A percentile compares a stretch with the other conserved stretches of the same genome.
Evolutionary conservation across 1,140 invertebrate genomes (phyloP).

Genomic region (Gerris buenoi): DNA sequence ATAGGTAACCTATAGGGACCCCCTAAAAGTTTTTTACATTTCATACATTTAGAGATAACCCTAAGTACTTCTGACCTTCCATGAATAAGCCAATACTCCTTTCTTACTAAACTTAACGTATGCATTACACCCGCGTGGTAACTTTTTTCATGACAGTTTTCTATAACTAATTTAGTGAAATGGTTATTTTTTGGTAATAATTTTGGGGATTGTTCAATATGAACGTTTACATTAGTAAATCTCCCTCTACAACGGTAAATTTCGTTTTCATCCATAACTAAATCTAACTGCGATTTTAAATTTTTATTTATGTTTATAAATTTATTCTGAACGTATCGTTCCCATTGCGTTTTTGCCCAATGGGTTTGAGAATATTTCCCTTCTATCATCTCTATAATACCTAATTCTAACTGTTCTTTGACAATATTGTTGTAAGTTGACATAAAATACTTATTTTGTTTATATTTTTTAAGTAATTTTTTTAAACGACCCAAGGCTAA

Average conservation of each 20-base stretch:
- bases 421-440: no score
- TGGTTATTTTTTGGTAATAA: not conserved
- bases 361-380: no score
- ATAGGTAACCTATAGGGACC: not conserved
- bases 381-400: no score
- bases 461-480: no score
- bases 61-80: not conserved
- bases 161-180: not conserved
- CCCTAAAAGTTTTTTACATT: not conserved
- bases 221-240: not conserved
- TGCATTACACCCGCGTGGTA: not conserved
- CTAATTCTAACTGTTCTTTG: no score
- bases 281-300: no score
- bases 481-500: no score
- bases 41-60: not conserved
- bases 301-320: no score
- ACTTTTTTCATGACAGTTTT: not conserved
- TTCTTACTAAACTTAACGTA: not conserved
- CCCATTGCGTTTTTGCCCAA: no score
- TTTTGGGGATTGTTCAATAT: not conserved
- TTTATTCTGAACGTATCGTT: no score
- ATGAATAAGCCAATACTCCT: not conserved
- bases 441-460: no score
- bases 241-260: not conserved
- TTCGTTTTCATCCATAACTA: not conserved